Percentiles rank a stretch among this genome's conserved stretches.
phyloP scores from a whole-genome alignment of 2,797 vertebrate species.

The Hydrophis major region DNA sequence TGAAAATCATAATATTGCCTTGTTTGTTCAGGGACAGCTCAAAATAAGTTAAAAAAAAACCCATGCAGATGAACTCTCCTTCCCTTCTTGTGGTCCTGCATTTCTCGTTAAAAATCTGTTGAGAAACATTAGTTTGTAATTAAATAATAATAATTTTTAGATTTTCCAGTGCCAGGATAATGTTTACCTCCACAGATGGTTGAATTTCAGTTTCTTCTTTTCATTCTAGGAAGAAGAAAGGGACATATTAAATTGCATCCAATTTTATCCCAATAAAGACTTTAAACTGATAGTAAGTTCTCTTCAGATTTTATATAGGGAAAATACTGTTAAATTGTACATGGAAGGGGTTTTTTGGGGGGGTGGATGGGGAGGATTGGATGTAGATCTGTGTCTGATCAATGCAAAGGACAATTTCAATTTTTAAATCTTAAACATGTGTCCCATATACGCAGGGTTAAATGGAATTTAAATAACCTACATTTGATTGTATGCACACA shows the following conservation, averaged over 20 bases:
- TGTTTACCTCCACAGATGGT: not conserved
- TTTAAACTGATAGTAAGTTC: slow-evolving; percentile 84
- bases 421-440: not conserved
- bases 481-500: not conserved
- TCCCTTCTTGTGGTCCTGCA: too few relatives aligned
- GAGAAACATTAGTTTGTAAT: too few relatives aligned
- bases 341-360: not conserved
- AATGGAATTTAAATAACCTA: not conserved
- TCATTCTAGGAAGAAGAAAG: slow-evolving; percentile 73
- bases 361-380: fast-evolving
- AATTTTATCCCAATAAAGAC: slow-evolving; percentile 82
- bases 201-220: slow-evolving; percentile 1
- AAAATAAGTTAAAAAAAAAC: too few relatives aligned
- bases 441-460: not conserved
- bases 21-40: too few relatives aligned
- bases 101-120: too few relatives aligned
- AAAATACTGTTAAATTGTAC: not conserved
- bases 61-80: too few relatives aligned
- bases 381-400: not conserved
- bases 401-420: not conserved
- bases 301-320: slow-evolving; percentile 4
- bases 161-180: not conserved
- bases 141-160: too few relatives aligned
- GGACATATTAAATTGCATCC: slow-evolving; percentile 83
- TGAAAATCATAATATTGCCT: too few relatives aligned